These are phyloP conservation scores for Mycteria americana DNA, from an alignment of 2,797 vertebrate genomes.

Conservation along the genomic window DNA sequence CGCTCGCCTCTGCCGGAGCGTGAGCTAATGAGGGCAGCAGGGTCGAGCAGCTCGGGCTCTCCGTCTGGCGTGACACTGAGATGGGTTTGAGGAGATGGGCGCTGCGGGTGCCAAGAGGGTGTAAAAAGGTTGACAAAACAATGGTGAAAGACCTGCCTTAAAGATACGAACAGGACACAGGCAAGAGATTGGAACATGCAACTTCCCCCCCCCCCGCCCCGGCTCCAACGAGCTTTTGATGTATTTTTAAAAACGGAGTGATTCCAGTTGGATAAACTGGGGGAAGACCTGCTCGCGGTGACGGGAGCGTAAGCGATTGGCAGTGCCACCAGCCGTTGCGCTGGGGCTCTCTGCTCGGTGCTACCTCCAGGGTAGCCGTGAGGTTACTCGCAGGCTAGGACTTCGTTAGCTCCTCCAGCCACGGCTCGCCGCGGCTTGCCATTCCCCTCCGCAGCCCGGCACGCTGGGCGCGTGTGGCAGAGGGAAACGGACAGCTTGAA, in stretches of 20 bases:
- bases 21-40: not conserved
- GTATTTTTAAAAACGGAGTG: not conserved
- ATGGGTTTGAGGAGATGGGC: not conserved
- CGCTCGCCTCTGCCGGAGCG: not conserved
- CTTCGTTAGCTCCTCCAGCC: not conserved
- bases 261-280: not conserved
- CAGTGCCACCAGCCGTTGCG: accelerated
- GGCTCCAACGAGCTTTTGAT: not conserved
- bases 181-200: not conserved
- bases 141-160: not conserved
- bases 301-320: not conserved
- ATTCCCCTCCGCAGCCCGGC: not conserved
- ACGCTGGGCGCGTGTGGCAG: not conserved
- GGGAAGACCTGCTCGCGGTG: not conserved
- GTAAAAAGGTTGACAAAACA: not conserved
- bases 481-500: not conserved
- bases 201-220: no score
- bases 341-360: not conserved
- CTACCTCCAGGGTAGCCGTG: no score
- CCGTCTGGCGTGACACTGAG: not conserved
- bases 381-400: not conserved
- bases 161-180: not conserved
- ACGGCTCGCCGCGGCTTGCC: not conserved
- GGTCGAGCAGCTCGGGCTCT: not conserved
- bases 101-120: not conserved